Percentiles rank a stretch among this genome's conserved stretches.
These are phyloP conservation scores for Chelonus insularis DNA, from an alignment of 1,140 invertebrate genomes.

Conservation along the genomic window DNA sequence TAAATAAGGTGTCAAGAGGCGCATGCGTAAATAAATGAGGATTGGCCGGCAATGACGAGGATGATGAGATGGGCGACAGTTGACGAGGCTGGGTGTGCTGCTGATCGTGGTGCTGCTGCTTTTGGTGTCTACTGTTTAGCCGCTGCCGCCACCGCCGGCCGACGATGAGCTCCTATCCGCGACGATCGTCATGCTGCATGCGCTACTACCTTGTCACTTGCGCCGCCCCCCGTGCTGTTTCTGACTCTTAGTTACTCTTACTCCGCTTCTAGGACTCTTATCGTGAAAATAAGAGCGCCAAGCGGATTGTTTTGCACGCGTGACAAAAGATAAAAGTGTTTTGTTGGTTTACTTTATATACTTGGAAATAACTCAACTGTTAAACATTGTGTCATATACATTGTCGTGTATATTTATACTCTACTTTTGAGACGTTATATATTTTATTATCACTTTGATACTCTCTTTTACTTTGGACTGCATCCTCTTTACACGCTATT, in stretches of 20 bases:
- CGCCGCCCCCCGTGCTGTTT: neutral
- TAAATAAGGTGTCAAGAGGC: too few species aligned
- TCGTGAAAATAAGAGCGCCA: constrained; percentile 14
- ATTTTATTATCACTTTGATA: too few species aligned
- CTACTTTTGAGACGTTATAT: too few species aligned
- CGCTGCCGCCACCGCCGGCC: neutral
- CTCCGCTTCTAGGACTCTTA: constrained; percentile 5
- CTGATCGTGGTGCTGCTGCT: neutral
- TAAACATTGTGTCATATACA: neutral
- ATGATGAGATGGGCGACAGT: constrained; percentile 18
- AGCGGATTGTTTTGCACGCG: constrained; percentile 20
- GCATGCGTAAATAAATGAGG: too few species aligned
- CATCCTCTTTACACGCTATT: too few species aligned
- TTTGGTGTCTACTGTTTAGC: neutral
- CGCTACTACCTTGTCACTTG: neutral
- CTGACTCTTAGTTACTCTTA: neutral
- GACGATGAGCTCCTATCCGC: neutral
- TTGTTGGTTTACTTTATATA: neutral
- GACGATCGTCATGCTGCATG: neutral
- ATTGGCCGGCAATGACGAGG: neutral
- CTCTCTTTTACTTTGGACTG: too few species aligned
- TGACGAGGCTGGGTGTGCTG: constrained; percentile 6
- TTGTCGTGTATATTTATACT: neutral
- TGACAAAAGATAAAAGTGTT: constrained; percentile 16
- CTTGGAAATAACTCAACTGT: neutral